These are phyloP conservation scores for Exocentrus adspersus DNA, from an alignment of 2,888 invertebrate species.

Conservation along the genomic window DNA sequence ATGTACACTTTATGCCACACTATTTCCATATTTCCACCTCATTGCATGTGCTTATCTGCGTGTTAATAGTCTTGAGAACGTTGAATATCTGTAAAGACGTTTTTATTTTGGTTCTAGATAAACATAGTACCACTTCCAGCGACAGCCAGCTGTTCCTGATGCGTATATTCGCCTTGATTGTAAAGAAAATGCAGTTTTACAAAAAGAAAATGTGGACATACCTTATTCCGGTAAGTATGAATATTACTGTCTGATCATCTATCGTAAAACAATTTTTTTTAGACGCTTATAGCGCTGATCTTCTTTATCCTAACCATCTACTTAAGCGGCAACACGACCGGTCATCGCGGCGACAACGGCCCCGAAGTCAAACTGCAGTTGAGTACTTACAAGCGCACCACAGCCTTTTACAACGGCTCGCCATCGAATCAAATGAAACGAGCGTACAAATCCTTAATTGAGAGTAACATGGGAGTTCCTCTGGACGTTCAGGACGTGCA, in stretches of 20 bases:
- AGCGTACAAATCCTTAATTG: constrained; percentile 45
- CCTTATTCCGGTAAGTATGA: constrained; percentile 44
- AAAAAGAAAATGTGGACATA: constrained; percentile 35
- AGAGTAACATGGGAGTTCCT: constrained; percentile 42
- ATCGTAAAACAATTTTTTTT: constrained; percentile 23
- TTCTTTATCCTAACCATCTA: constrained; percentile 42
- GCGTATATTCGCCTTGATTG: constrained; percentile 18
- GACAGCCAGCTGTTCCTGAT: not conserved
- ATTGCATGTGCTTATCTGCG: too few species aligned
- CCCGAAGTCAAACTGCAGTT: constrained; percentile 57
- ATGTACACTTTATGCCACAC: too few species aligned
- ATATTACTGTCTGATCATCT: too few species aligned
- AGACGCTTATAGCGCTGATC: constrained; percentile 37
- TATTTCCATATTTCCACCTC: too few species aligned
- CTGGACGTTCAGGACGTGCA: constrained; percentile 40
- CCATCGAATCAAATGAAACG: constrained; percentile 33
- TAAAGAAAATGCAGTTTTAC: constrained; percentile 35
- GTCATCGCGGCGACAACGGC: constrained; percentile 33
- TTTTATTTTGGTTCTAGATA: not conserved
- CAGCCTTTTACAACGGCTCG: constrained; percentile 53
- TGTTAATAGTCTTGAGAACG: too few species aligned
- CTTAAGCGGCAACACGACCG: constrained; percentile 29
- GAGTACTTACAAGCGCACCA: constrained; percentile 52
- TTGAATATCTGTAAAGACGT: too few species aligned
- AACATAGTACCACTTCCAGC: not conserved